A percentile compares a stretch with the other conserved stretches of the same genome.
phyloP scores from a whole-genome alignment of 2,113 vertebrate species.

The Cebus imitator region DNA sequence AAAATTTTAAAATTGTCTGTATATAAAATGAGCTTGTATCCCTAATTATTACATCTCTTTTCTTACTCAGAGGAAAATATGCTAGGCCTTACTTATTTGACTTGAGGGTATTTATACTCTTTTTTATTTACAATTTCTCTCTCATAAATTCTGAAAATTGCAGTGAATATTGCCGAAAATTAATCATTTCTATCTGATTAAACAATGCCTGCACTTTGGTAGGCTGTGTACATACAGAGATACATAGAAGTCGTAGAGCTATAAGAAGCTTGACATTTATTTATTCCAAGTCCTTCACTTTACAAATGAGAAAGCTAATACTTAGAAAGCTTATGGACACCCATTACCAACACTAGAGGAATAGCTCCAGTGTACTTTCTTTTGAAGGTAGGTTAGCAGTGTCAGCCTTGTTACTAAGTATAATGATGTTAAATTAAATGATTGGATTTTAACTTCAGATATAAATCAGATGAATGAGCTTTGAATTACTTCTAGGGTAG shows the following conservation, averaged over 20 bases:
- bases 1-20: conserved; percentile 5
- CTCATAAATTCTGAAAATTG: not conserved
- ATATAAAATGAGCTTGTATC: not conserved
- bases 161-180: not conserved
- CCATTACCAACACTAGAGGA: not conserved
- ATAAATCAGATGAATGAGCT: not conserved
- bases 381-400: not conserved
- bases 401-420: not conserved
- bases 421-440: not conserved
- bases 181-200: not conserved
- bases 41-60: not conserved
- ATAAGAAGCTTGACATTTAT: not conserved
- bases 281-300: not conserved
- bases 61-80: not conserved
- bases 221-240: not conserved
- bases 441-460: conserved; percentile 28
- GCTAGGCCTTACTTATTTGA: not conserved
- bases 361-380: not conserved
- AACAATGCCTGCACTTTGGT: not conserved
- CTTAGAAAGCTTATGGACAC: not conserved
- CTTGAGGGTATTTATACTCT: not conserved
- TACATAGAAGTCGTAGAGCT: not conserved
- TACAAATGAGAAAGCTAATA: not conserved
- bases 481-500: not conserved
- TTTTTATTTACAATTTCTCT: not conserved